Evolutionary conservation across 2,797 vertebrate species (phyloP).

Genomic region (Pipistrellus pygmaeus): DNA sequence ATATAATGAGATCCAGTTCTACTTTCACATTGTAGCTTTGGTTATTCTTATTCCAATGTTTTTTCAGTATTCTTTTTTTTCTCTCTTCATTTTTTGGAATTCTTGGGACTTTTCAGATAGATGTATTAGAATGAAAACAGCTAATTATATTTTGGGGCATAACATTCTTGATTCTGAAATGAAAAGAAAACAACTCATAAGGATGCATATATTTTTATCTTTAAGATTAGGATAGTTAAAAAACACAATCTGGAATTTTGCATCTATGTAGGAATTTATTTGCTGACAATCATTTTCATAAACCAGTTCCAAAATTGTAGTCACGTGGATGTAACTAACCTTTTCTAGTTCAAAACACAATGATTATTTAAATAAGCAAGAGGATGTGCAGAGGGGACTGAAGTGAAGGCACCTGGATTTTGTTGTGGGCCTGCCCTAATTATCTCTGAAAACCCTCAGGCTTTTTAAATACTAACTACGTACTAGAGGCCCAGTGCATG

Average conservation of each 20-base stretch:
- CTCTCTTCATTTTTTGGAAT: conserved; percentile 18
- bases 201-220: neutral
- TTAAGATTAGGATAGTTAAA: conserved; percentile 8
- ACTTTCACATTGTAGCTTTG: conserved; percentile 38
- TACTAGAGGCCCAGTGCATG: too few species aligned
- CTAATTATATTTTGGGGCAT: neutral
- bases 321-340: neutral
- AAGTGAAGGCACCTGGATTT: neutral
- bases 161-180: conserved; percentile 38
- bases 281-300: conserved; percentile 16
- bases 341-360: conserved; percentile 16
- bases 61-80: neutral
- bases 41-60: conserved; percentile 60
- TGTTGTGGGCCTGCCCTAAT: neutral
- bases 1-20: conserved; percentile 60
- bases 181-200: neutral
- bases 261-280: conserved; percentile 37
- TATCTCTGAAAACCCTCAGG: neutral
- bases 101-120: conserved; percentile 4
- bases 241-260: neutral
- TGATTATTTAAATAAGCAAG: conserved; percentile 8
- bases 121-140: conserved; percentile 32
- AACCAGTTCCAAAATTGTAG: neutral
- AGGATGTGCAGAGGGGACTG: neutral
- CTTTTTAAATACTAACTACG: neutral